phyloP scores from a whole-genome alignment of 2,797 vertebrate species.

The Hirundo rustica region DNA sequence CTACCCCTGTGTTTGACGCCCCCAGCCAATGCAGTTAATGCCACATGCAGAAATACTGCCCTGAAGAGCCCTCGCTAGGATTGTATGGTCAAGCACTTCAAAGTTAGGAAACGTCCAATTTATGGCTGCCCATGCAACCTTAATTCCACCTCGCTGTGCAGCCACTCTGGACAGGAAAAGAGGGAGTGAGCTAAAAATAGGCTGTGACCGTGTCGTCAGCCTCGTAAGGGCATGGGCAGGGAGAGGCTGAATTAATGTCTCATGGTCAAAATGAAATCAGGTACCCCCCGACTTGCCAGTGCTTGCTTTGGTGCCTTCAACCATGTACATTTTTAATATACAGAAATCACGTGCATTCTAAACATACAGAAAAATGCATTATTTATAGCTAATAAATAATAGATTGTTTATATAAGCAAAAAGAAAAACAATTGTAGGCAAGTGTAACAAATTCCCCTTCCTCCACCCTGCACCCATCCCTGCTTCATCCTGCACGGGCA shows the following conservation, averaged over 20 bases:
- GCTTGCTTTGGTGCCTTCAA: conserved; percentile 32
- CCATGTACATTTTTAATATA: conserved; percentile 63
- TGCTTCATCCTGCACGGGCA: neutral
- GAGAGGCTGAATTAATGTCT: neutral
- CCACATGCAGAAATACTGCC: conserved; percentile 44
- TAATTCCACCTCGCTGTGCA: conserved; percentile 24
- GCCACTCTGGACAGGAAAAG: conserved; percentile 15
- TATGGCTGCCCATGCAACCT: conserved; percentile 31
- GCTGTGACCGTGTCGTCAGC: conserved; percentile 20
- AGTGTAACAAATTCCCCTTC: conserved; percentile 57
- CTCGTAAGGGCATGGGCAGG: neutral
- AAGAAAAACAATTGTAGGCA: conserved; percentile 63
- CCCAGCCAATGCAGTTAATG: neutral
- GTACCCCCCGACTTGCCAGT: neutral
- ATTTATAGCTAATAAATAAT: conserved; percentile 70
- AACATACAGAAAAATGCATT: conserved; percentile 72
- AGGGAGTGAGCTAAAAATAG: conserved; percentile 52
- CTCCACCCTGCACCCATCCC: neutral
- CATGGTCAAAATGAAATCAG: neutral
- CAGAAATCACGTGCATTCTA: conserved; percentile 65
- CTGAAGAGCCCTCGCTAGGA: conserved; percentile 17
- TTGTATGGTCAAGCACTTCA: conserved; percentile 17
- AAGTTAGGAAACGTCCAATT: conserved; percentile 62
- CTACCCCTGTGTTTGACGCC: neutral
- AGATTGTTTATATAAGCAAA: conserved; percentile 70